Percentiles rank a stretch among this genome's conserved stretches.
Conservation (phyloP, 2,113 vertebrate species). For the Oceanites oceanicus region DNA sequence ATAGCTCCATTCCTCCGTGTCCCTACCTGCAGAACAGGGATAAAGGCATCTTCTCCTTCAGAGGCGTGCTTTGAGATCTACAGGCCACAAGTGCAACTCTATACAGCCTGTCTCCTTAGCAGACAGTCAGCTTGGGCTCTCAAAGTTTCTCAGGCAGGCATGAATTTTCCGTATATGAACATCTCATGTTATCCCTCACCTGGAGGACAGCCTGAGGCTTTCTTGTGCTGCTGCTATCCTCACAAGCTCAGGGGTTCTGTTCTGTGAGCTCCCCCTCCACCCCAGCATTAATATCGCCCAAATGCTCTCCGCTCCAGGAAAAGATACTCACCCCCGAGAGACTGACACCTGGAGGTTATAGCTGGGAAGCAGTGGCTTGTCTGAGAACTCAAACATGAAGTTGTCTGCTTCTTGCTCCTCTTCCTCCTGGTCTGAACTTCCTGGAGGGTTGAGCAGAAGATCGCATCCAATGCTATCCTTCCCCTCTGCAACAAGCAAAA, state of each 20-base stretch:
- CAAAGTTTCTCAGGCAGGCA: neutral
- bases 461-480: constrained; percentile 88
- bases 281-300: neutral
- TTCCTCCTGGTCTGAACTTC: constrained; percentile 78
- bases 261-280: too few relatives aligned
- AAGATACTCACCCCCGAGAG: constrained; percentile 87
- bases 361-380: constrained; percentile 90
- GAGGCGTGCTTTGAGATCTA: neutral
- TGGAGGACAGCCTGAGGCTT: neutral
- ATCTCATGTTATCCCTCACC: neutral
- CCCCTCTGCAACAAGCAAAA: constrained; percentile 79
- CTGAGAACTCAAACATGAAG: constrained; percentile 95
- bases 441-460: constrained; percentile 87
- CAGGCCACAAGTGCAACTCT: neutral
- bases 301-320: neutral
- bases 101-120: neutral
- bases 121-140: neutral
- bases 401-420: constrained; percentile 83
- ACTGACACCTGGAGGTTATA: constrained; percentile 95
- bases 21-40: neutral
- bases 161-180: neutral
- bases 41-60: neutral
- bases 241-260: neutral
- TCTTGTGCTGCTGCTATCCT: neutral
- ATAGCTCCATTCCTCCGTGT: neutral